phyloP scores from a whole-genome alignment of 2,113 vertebrate genomes.

The Muscicapa adusta region DNA sequence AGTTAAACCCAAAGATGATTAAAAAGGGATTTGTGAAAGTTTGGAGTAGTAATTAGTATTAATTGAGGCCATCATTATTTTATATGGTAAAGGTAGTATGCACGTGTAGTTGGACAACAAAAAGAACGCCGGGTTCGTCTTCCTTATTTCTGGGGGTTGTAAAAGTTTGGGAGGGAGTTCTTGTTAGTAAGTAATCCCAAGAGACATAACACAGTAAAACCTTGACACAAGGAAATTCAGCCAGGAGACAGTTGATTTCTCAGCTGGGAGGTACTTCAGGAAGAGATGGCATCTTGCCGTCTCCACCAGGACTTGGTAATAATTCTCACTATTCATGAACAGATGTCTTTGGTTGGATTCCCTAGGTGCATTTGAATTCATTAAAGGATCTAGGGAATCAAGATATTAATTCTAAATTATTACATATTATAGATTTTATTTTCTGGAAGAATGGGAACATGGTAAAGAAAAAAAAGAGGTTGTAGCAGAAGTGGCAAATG shows the following conservation, averaged over 20 bases:
- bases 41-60: constrained; percentile 64
- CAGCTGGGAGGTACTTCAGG: constrained; percentile 75
- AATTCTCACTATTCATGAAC: constrained; percentile 82
- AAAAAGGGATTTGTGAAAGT: constrained; percentile 71
- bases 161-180: constrained; percentile 41
- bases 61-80: constrained; percentile 53
- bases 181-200: constrained; percentile 57
- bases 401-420: constrained; percentile 81
- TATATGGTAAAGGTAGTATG: constrained; percentile 1
- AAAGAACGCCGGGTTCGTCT: not conserved
- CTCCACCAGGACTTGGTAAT: constrained; percentile 77
- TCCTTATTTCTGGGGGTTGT: not conserved
- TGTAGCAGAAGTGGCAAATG: constrained; percentile 45
- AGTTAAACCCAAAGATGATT: constrained; percentile 63
- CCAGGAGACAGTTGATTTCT: constrained; percentile 78
- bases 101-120: not conserved
- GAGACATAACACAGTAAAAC: constrained; percentile 47
- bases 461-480: constrained; percentile 30
- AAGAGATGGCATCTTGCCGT: constrained; percentile 77
- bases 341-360: constrained; percentile 81
- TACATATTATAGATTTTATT: constrained; percentile 77
- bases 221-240: constrained; percentile 69
- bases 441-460: constrained; percentile 61
- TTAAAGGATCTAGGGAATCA: constrained; percentile 78
- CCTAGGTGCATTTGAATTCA: constrained; percentile 78